Base-by-base conservation (phyloP, 2,888 invertebrate species). In the Pristionchus japonicus region DNA sequence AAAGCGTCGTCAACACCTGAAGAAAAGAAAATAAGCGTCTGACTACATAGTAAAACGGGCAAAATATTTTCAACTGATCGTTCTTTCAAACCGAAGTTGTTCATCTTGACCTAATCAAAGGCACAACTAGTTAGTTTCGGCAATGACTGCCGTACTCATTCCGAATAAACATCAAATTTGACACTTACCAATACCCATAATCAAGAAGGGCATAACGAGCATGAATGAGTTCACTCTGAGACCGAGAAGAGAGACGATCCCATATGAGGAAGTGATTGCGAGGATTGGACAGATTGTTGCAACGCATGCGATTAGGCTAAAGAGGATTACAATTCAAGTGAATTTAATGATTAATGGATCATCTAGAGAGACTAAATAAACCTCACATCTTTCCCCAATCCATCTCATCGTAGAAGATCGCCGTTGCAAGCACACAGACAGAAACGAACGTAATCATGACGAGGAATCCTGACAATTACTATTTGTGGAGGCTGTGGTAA, bases 121-220 rank as follows among this genome's bases (percentile, higher is more conserved):
- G n/a, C n/a, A n/a, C n/a, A n/a, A n/a, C n/a, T n/a, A n/a, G n/a
- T n/a, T n/a, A n/a, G n/a, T n/a, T n/a, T n/a, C n/a, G n/a, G n/a
- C n/a, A n/a, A n/a, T n/a, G n/a, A n/a, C n/a, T n/a, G n/a, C n/a
- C n/a, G n/a, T n/a, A n/a, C n/a, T n/a, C n/a, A n/a, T n/a, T n/a
- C n/a, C n/a, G n/a, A n/a, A n/a, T n/a, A n/a, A n/a, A n/a, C n/a
- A n/a, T n/a, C n/a, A n/a, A n/a, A n/a, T n/a, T n/a, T n/a, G n/a
- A n/a, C n/a, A 89, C 89, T 70, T 57, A 93, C 93, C 94, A 74
- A 94, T 94, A 70, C 94, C 94, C 91, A 94, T 92, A 27, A 94
- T 92, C 17, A 94, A 90, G 85, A 93, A 93, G 4, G 94, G 94
- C 92, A 93, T 93, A 47, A 94, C 93, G 23, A 94, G 91, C 91